Percentiles rank a stretch among this genome's conserved stretches.
These are phyloP conservation scores for Sandelia bainsii DNA, from an alignment of 2,797 vertebrate species.

Conservation along the genomic window DNA sequence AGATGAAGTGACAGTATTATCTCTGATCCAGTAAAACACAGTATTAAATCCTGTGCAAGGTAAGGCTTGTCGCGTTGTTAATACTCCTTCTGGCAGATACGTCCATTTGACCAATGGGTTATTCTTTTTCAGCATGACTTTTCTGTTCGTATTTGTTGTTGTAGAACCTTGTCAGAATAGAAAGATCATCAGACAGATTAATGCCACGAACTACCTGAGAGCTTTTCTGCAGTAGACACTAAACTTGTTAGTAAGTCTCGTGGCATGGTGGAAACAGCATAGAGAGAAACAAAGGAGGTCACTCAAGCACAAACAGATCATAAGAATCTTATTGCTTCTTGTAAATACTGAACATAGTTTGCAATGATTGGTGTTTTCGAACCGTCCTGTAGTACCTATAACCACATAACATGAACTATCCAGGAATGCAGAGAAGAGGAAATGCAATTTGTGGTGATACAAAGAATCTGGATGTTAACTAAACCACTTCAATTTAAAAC, in stretches of 20 bases:
- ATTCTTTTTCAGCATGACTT: constrained; percentile 29
- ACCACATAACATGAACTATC: neutral
- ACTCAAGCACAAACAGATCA: constrained; percentile 7
- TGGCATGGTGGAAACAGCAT: constrained; percentile 14
- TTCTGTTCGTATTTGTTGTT: constrained; percentile 30
- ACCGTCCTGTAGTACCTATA: neutral
- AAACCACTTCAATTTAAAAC: no score
- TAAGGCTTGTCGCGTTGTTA: constrained; percentile 30
- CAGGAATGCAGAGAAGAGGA: neutral
- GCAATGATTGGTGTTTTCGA: constrained; percentile 15
- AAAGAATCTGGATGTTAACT: no score
- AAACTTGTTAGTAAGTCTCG: constrained; percentile 39
- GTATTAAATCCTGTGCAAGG: constrained; percentile 29
- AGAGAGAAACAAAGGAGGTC: neutral
- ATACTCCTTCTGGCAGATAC: neutral
- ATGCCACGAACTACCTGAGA: constrained; percentile 13
- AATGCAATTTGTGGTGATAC: no score
- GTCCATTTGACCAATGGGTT: neutral
- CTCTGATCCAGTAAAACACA: constrained; percentile 32
- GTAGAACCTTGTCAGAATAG: constrained; percentile 34
- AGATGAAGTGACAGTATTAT: constrained; percentile 34
- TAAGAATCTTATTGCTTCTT: neutral
- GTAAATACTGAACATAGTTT: constrained; percentile 17
- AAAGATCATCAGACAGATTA: constrained; percentile 56
- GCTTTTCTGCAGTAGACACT: constrained; percentile 24